Percentiles rank a stretch among this genome's conserved stretches.
Evolutionary conservation across 1,140 invertebrate species (phyloP).

Genomic region (Gonioctena quinquepunctata): DNA sequence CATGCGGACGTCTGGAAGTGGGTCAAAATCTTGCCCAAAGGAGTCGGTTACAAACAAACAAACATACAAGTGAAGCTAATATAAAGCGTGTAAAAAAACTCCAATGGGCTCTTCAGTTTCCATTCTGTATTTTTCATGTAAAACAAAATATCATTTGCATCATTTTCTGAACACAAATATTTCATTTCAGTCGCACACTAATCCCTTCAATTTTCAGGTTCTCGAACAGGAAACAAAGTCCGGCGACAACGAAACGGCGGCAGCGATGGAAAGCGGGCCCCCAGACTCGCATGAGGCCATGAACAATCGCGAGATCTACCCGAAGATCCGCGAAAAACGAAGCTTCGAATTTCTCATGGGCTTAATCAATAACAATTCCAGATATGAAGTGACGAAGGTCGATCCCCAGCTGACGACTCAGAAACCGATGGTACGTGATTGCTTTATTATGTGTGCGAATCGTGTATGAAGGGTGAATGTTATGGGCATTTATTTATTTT

Average conservation of each 20-base stretch:
- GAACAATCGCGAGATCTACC: conserved; percentile 47
- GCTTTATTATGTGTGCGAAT: no score
- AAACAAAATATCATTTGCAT: no score
- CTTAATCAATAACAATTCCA: conserved; percentile 51
- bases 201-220: not conserved
- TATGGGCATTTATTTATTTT: no score
- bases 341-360: conserved; percentile 53
- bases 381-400: conserved; percentile 44
- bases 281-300: conserved; percentile 54
- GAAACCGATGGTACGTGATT: not conserved
- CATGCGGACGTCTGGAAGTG: no score
- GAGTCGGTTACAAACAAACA: no score
- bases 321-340: conserved; percentile 44
- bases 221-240: not conserved
- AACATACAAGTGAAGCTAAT: no score
- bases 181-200: not conserved
- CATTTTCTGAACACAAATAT: no score
- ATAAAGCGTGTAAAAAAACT: no score
- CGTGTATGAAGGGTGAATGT: no score
- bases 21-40: no score
- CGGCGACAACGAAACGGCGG: not conserved
- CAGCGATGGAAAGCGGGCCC: conserved; percentile 28
- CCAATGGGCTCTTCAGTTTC: no score
- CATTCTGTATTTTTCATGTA: no score
- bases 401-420: conserved; percentile 21